Evolutionary conservation across 1,140 invertebrate species (phyloP).

Genomic region (Armadillidium nasatum): DNA sequence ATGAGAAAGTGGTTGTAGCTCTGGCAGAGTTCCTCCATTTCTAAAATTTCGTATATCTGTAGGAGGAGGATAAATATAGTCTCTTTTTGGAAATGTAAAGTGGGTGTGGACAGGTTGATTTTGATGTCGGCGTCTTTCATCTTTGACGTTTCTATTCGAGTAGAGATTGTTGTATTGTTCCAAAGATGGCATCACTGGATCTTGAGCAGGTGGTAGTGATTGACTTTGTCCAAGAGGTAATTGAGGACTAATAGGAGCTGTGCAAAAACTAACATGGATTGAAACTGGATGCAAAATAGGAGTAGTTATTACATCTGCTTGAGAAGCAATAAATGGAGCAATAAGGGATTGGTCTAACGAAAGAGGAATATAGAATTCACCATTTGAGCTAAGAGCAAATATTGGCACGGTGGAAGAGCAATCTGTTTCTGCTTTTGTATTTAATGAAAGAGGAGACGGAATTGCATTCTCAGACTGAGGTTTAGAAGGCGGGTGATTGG

Average conservation of each 20-base stretch:
- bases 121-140: background rate
- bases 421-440: slow-evolving; percentile 27
- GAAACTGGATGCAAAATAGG: slow-evolving; percentile 80
- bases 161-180: background rate
- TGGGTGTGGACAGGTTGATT: background rate
- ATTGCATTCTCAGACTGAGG: slow-evolving; percentile 16
- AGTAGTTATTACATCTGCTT: slow-evolving; percentile 45
- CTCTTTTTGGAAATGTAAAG: background rate
- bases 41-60: background rate
- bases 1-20: background rate
- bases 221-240: background rate
- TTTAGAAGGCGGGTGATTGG: slow-evolving; percentile 13
- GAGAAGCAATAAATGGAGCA: slow-evolving; percentile 61
- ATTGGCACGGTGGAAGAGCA: slow-evolving; percentile 58
- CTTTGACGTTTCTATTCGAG: background rate
- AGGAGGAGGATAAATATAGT: background rate
- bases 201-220: background rate
- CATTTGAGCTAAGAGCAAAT: slow-evolving; percentile 74
- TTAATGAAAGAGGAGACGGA: slow-evolving; percentile 2
- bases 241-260: background rate
- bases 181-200: background rate
- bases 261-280: slow-evolving; percentile 75
- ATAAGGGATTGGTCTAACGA: slow-evolving; percentile 75
- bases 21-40: background rate
- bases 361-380: slow-evolving; percentile 84